Conservation (phyloP, 37 sponge, comb jelly and placozoan genomes). For the Hexactinellida sp. region DNA sequence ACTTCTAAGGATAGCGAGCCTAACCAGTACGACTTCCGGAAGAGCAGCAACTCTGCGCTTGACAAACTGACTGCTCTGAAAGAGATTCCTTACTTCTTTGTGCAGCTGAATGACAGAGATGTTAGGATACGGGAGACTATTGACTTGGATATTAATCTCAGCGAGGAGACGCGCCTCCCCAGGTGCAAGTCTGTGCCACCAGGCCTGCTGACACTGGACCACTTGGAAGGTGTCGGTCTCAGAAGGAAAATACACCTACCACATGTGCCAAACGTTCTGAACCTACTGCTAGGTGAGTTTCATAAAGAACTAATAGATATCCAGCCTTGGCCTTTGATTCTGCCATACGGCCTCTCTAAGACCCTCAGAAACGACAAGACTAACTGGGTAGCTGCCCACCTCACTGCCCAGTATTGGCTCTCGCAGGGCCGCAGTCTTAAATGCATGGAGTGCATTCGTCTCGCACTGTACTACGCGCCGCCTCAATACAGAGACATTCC, state of each 20-base stretch:
- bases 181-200: neutral
- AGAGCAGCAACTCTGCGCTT: neutral
- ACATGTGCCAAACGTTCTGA: neutral
- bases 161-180: neutral
- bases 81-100: slow-evolving; percentile 13
- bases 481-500: neutral
- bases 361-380: neutral
- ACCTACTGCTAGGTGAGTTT: neutral
- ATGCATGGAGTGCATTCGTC: neutral
- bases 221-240: neutral
- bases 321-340: neutral
- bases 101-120: neutral
- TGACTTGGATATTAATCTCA: neutral
- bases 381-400: slow-evolving; percentile 2
- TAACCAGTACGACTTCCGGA: neutral
- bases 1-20: neutral
- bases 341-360: neutral
- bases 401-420: neutral
- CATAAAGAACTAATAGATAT: slow-evolving; percentile 10
- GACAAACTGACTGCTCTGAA: neutral
- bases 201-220: neutral
- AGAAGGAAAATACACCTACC: neutral
- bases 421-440: neutral
- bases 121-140: neutral
- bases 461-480: neutral